Conservation (phyloP, 2,113 vertebrate genomes). For the Columba janthina region DNA sequence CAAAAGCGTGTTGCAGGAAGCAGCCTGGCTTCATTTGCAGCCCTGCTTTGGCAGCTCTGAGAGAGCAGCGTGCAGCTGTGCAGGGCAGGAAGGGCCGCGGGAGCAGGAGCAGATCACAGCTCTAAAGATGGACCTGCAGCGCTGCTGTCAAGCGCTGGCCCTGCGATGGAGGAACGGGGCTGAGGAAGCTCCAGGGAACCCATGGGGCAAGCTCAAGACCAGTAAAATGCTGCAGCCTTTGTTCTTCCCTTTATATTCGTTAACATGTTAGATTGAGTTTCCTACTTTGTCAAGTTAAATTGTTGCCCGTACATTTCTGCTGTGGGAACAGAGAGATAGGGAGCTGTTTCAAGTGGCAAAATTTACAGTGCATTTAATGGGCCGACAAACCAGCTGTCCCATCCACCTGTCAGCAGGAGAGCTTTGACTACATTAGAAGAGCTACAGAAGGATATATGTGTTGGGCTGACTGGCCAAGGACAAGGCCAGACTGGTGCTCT, state of each 20-base stretch:
- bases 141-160: neutral
- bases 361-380: neutral
- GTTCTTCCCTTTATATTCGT: neutral
- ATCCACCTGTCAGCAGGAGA: neutral
- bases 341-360: neutral
- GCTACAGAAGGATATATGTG: neutral
- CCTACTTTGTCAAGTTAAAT: neutral
- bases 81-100: constrained; percentile 45
- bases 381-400: neutral
- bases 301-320: neutral
- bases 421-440: neutral
- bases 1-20: constrained; percentile 39
- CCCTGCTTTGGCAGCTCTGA: constrained; percentile 22
- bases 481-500: neutral
- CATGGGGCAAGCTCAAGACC: neutral
- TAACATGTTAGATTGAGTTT: neutral
- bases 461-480: neutral
- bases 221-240: neutral
- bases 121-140: neutral
- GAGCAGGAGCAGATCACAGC: constrained; percentile 38
- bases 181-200: neutral
- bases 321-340: neutral
- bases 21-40: constrained; percentile 24
- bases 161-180: neutral
- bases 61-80: constrained; percentile 43